Conservation (phyloP, 2,888 invertebrate genomes). For the Scaptodrosophila latifasciaeformis region DNA sequence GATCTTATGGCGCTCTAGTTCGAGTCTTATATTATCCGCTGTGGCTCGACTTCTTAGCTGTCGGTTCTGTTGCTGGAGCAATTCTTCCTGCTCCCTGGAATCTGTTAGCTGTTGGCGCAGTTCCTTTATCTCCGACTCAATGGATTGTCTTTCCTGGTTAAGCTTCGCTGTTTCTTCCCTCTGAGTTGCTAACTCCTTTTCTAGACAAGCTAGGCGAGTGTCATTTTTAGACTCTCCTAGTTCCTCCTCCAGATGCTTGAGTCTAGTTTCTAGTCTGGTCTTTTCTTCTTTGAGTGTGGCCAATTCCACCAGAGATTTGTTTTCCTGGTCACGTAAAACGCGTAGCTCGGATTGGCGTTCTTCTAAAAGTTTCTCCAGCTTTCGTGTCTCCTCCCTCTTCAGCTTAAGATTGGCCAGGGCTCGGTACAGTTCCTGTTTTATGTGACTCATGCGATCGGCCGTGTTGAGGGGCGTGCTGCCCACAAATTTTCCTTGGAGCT, state of each 20-base stretch:
- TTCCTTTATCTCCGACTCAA: conserved; percentile 74
- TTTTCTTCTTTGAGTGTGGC: conserved; percentile 71
- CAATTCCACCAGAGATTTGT: conserved; percentile 68
- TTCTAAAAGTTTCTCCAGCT: conserved; percentile 72
- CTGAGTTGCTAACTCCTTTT: conserved; percentile 59
- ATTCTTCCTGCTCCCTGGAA: conserved; percentile 63
- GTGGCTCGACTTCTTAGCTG: conserved; percentile 43
- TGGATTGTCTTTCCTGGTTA: conserved; percentile 65
- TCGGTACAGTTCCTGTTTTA: conserved; percentile 76
- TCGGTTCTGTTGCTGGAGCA: conserved; percentile 60
- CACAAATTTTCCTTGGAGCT: conserved; percentile 35
- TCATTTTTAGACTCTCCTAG: conserved; percentile 57
- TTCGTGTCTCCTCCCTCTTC: conserved; percentile 77
- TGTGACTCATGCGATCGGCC: conserved; percentile 73
- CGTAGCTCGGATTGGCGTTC: conserved; percentile 65
- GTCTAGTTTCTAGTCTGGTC: conserved; percentile 61
- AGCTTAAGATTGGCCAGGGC: conserved; percentile 74
- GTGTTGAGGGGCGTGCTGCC: conserved; percentile 71
- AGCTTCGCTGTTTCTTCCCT: conserved; percentile 71
- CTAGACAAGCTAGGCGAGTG: conserved; percentile 29
- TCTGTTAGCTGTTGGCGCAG: conserved; percentile 76
- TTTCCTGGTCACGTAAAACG: conserved; percentile 68
- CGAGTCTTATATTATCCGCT: conserved; percentile 59
- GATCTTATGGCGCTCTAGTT: conserved; percentile 77
- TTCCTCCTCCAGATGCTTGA: conserved; percentile 70